Evolutionary conservation across 1,140 invertebrate species (phyloP).

Genomic region (Diorhabda sublineata): DNA sequence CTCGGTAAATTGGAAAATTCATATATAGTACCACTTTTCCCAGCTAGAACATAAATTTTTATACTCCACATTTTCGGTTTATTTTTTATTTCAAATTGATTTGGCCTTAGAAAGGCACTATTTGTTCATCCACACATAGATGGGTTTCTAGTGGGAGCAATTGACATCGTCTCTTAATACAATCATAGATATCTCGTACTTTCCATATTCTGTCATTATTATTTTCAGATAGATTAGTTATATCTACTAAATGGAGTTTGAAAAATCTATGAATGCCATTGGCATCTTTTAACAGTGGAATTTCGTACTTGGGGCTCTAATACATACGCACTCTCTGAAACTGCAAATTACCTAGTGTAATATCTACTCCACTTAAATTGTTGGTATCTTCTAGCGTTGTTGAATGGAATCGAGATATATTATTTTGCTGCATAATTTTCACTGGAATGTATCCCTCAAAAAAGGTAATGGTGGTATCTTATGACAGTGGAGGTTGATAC

Average conservation of each 20-base stretch:
- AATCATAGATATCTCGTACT: slow-evolving; percentile 7
- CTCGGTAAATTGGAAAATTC: slow-evolving; percentile 28
- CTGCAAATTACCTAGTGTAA: slow-evolving; percentile 25
- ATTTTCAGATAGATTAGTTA: slow-evolving; percentile 7
- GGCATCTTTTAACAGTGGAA: slow-evolving; percentile 13
- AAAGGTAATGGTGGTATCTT: slow-evolving; percentile 4
- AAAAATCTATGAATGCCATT: slow-evolving; percentile 21
- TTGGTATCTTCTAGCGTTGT: slow-evolving; percentile 24
- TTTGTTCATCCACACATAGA: slow-evolving; percentile 37
- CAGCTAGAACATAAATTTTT: too few relatives aligned
- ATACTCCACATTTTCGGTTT: too few relatives aligned
- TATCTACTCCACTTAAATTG: slow-evolving; percentile 23
- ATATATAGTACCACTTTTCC: too few relatives aligned
- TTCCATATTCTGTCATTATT: slow-evolving; percentile 22
- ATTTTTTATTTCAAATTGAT: too few relatives aligned
- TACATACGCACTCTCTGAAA: slow-evolving; percentile 19
- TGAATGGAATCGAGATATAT: slow-evolving; percentile 15
- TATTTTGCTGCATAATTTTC: slow-evolving; percentile 19
- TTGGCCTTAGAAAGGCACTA: too few relatives aligned
- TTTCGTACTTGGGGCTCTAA: slow-evolving; percentile 18
- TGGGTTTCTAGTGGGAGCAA: slow-evolving; percentile 13
- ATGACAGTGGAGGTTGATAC: slow-evolving; percentile 7
- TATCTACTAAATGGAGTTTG: slow-evolving; percentile 22
- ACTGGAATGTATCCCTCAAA: slow-evolving; percentile 16
- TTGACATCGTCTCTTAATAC: slow-evolving; percentile 11